phyloP scores from a whole-genome alignment of 2,113 vertebrate species.

The Tachysurus fulvidraco region DNA sequence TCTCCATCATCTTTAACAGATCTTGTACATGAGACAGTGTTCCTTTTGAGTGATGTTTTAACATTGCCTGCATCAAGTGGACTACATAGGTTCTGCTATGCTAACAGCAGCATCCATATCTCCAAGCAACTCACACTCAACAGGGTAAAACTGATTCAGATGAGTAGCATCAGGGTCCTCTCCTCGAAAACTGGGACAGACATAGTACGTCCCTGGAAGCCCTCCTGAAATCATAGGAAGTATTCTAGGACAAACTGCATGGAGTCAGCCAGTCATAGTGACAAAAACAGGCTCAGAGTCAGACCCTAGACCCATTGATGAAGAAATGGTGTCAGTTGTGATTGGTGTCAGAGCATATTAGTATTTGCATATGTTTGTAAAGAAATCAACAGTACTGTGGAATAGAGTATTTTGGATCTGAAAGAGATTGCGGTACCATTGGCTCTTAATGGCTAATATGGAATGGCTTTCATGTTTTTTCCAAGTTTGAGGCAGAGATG shows the following conservation, averaged over 20 bases:
- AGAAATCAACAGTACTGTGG: constrained; percentile 78
- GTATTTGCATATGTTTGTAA: constrained; percentile 68
- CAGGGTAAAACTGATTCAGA: constrained; percentile 79
- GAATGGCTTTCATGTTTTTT: constrained; percentile 69
- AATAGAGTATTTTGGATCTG: constrained; percentile 78
- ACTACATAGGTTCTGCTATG: constrained; percentile 71
- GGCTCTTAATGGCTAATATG: constrained; percentile 68
- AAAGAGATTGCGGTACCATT: constrained; percentile 77
- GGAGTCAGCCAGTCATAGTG: constrained; percentile 73
- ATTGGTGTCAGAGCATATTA: constrained; percentile 75
- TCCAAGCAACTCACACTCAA: constrained; percentile 77
- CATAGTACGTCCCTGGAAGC: constrained; percentile 72
- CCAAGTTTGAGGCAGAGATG: constrained; percentile 69
- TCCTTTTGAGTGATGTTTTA: constrained; percentile 71
- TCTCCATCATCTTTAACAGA: constrained; percentile 65
- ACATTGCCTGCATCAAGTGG: constrained; percentile 70
- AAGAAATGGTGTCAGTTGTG: constrained; percentile 78
- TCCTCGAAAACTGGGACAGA: constrained; percentile 77
- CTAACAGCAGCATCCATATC: constrained; percentile 73
- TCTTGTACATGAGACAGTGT: constrained; percentile 64
- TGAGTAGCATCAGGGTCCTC: constrained; percentile 78
- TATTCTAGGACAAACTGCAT: constrained; percentile 81
- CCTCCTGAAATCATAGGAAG: constrained; percentile 77
- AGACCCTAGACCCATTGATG: constrained; percentile 77
- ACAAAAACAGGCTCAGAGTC: constrained; percentile 77